Conservation (phyloP, 2,888 invertebrate genomes). For the Notocelia uddmanniana region DNA sequence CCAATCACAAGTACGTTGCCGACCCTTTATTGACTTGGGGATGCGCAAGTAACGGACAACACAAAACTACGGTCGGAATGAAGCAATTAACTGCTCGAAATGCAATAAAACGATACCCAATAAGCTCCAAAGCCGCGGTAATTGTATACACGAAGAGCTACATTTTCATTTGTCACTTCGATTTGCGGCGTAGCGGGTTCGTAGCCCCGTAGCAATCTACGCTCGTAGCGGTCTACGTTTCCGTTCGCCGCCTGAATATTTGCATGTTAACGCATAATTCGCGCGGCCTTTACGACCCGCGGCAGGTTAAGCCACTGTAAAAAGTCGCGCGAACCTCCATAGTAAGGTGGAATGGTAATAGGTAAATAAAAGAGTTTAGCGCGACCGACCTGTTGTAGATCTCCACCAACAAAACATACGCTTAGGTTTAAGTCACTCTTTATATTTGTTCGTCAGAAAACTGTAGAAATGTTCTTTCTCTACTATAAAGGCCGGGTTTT, state of each 20-base stretch:
- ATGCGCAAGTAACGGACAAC: background rate
- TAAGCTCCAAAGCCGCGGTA: background rate
- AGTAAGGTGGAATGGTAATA: constrained; percentile 29
- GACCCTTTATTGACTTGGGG: no score
- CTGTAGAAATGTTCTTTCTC: background rate
- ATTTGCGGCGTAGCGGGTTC: constrained; percentile 14
- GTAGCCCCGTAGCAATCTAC: constrained; percentile 31
- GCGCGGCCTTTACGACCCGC: constrained; percentile 32
- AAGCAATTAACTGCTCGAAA: background rate
- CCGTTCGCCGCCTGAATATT: constrained; percentile 20
- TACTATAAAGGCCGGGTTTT: background rate
- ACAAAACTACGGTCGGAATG: background rate
- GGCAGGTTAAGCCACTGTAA: constrained; percentile 34
- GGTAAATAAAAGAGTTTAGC: constrained; percentile 16
- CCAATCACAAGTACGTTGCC: no score
- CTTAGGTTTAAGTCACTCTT: background rate
- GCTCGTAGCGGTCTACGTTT: constrained; percentile 29
- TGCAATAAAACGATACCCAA: background rate
- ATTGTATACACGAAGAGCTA: background rate
- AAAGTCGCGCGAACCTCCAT: constrained; percentile 21
- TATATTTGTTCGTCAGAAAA: background rate
- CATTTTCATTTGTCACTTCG: constrained; percentile 10
- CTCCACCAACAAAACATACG: background rate
- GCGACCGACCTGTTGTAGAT: background rate
- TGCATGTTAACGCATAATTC: constrained; percentile 37